Evolutionary conservation across 2,888 invertebrate genomes (phyloP).

Genomic region (Eurytoma adleriae): DNA sequence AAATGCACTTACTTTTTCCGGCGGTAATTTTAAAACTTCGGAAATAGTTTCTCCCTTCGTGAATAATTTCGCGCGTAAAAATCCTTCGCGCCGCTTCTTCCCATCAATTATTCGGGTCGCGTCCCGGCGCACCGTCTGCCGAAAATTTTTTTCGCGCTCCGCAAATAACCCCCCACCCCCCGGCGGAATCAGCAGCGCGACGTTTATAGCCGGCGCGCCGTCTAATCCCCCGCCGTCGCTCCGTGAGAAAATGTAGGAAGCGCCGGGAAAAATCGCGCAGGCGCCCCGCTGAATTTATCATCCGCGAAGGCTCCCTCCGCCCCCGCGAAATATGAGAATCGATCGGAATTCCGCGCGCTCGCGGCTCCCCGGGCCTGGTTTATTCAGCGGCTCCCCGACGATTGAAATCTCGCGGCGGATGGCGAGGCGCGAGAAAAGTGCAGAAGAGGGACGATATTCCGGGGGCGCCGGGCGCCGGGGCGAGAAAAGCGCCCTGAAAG

Average conservation of each 20-base stretch:
- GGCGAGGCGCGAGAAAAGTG: neutral
- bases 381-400: constrained; percentile 40
- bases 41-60: too few relatives aligned
- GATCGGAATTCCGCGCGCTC: constrained; percentile 17
- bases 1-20: too few relatives aligned
- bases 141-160: too few relatives aligned
- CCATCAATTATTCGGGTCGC: too few relatives aligned
- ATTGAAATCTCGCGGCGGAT: constrained; percentile 36
- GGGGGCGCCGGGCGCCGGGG: neutral
- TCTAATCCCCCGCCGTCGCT: neutral
- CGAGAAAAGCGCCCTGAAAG: constrained; percentile 1
- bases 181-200: neutral
- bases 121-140: too few relatives aligned
- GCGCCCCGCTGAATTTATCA: constrained; percentile 44
- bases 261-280: constrained; percentile 15
- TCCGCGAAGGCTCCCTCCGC: neutral
- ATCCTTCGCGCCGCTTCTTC: too few relatives aligned
- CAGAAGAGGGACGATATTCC: neutral
- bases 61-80: too few relatives aligned
- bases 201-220: neutral
- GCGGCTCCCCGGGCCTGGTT: constrained; percentile 10
- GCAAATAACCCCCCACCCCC: too few relatives aligned
- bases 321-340: constrained; percentile 40
- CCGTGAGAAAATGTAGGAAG: neutral
- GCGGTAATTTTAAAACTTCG: too few relatives aligned